Conservation (phyloP, 2,888 invertebrate species). For the Xanthia togata region DNA sequence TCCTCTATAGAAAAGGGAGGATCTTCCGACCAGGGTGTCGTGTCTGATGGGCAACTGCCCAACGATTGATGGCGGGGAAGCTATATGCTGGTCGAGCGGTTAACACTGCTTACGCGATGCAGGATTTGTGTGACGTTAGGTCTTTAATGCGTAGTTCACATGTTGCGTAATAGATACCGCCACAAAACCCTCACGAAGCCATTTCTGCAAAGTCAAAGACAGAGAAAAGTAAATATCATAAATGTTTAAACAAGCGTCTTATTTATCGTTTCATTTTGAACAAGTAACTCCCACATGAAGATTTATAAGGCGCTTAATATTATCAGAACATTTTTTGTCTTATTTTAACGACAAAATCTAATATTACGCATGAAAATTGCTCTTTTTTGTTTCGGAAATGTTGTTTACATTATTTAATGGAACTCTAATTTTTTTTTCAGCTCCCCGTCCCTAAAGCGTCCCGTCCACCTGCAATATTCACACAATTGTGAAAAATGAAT, state of each 20-base stretch:
- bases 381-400: slow-evolving; percentile 34
- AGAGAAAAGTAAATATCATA: slow-evolving; percentile 19
- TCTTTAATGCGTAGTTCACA: too few species aligned
- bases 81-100: too few species aligned
- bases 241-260: slow-evolving; percentile 32
- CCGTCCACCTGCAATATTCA: not conserved
- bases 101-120: too few species aligned
- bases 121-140: too few species aligned
- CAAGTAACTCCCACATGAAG: slow-evolving; percentile 31
- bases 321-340: slow-evolving; percentile 20
- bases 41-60: too few species aligned
- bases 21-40: too few species aligned
- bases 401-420: slow-evolving; percentile 16
- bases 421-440: not conserved
- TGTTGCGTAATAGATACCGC: too few species aligned
- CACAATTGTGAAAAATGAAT: not conserved
- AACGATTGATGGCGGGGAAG: too few species aligned
- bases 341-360: slow-evolving; percentile 44
- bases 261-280: slow-evolving; percentile 45
- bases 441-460: not conserved
- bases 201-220: slow-evolving; percentile 24
- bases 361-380: slow-evolving; percentile 20
- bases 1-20: too few species aligned
- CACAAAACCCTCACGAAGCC: not conserved
- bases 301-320: slow-evolving; percentile 46